Conservation (phyloP, 2,113 vertebrate species). For the Mastomys coucha region DNA sequence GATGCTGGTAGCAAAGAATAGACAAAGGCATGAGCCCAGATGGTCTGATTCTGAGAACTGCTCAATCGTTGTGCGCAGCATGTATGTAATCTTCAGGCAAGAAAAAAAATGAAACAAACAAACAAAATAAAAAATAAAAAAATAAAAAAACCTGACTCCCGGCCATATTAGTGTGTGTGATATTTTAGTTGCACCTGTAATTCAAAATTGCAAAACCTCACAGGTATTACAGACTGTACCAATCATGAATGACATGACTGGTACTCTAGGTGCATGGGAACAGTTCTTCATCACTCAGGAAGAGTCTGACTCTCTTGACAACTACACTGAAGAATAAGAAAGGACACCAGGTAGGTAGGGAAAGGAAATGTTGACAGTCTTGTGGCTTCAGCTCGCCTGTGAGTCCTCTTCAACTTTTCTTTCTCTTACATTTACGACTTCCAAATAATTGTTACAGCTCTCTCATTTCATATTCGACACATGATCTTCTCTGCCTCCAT, state of each 20-base stretch:
- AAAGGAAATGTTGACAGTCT: neutral
- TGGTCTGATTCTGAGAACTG: neutral
- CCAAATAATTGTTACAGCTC: neutral
- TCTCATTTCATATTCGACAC: neutral
- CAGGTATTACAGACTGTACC: neutral
- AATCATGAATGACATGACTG: neutral
- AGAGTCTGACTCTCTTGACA: neutral
- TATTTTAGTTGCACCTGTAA: neutral
- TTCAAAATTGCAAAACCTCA: slow-evolving; percentile 1
- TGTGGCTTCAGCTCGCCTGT: neutral
- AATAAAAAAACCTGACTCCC: neutral
- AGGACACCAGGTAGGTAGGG: neutral
- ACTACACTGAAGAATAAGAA: neutral
- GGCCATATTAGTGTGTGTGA: neutral
- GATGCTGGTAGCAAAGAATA: neutral
- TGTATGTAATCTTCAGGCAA: neutral
- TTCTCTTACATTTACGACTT: neutral
- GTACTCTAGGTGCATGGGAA: neutral
- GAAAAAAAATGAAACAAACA: neutral
- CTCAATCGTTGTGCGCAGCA: neutral
- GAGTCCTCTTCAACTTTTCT: neutral
- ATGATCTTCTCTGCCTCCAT: neutral
- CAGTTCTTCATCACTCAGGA: neutral
- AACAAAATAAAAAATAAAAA: neutral
- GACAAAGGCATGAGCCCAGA: neutral